Percentiles rank a stretch among this genome's conserved stretches.
Evolutionary conservation across 2,888 invertebrate species (phyloP).

Genomic region (Hypselothyrea guttata): DNA sequence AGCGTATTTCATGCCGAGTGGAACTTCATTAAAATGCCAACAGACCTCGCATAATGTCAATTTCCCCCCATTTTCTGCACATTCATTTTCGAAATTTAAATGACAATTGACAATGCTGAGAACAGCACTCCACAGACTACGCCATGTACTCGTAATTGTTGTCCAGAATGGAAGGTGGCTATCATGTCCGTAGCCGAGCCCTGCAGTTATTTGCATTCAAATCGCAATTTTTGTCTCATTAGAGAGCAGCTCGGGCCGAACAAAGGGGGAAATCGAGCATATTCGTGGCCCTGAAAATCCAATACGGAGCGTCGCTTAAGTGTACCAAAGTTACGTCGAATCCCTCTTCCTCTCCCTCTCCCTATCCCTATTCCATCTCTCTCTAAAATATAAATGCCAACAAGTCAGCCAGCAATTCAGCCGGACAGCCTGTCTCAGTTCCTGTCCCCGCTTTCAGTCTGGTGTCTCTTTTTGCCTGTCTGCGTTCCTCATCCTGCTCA

Average conservation of each 20-base stretch:
- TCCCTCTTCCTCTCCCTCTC: too few species aligned
- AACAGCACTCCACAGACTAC: slow-evolving; percentile 8
- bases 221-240: slow-evolving; percentile 77
- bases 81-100: slow-evolving; percentile 68
- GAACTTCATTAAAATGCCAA: slow-evolving; percentile 70
- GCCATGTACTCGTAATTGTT: slow-evolving; percentile 73
- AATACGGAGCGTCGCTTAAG: slow-evolving; percentile 59
- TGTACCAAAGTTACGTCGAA: slow-evolving; percentile 71
- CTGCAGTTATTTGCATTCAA: slow-evolving; percentile 78
- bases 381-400: slow-evolving; percentile 65
- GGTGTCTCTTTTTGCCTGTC: not conserved
- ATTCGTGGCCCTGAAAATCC: slow-evolving; percentile 38
- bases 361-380: too few species aligned
- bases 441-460: slow-evolving; percentile 4
- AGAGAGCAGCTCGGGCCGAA: slow-evolving; percentile 23
- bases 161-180: slow-evolving; percentile 31
- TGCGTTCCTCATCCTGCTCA: slow-evolving; percentile 22
- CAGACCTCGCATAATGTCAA: slow-evolving; percentile 33
- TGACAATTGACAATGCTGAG: slow-evolving; percentile 57
- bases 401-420: slow-evolving; percentile 56
- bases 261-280: not conserved
- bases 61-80: slow-evolving; percentile 7
- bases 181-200: slow-evolving; percentile 59
- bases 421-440: slow-evolving; percentile 25
- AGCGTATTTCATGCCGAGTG: not conserved